These are phyloP conservation scores for Corydoras sp. DNA, from an alignment of 2,113 vertebrate genomes.

Conservation along the genomic window DNA sequence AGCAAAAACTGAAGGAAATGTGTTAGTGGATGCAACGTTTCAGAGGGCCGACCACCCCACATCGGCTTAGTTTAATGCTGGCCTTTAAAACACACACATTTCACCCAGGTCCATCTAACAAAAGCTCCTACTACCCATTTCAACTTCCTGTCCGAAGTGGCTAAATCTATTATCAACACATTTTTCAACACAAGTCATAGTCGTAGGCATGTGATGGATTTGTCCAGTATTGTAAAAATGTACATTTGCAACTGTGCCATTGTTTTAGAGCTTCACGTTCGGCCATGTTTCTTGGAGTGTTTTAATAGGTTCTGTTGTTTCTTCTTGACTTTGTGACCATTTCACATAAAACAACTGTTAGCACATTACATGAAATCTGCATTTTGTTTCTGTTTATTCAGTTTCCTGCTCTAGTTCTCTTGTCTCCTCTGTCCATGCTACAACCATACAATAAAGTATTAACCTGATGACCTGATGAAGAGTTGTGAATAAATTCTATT, in stretches of 20 bases:
- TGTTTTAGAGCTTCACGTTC: constrained; percentile 63
- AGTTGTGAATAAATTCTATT: constrained; percentile 25
- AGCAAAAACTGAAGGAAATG: not conserved
- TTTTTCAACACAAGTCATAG: constrained; percentile 64
- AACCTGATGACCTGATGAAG: constrained; percentile 69
- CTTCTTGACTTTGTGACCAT: constrained; percentile 71
- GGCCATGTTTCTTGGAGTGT: constrained; percentile 63
- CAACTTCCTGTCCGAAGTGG: constrained; percentile 16
- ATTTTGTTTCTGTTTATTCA: constrained; percentile 46
- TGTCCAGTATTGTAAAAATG: constrained; percentile 70
- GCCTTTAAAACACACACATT: constrained; percentile 5
- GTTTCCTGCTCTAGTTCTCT: constrained; percentile 40
- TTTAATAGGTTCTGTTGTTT: constrained; percentile 63
- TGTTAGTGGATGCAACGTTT: not conserved
- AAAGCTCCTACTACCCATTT: not conserved
- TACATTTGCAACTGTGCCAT: constrained; percentile 70
- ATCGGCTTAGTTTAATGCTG: constrained; percentile 4
- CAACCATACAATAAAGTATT: constrained; percentile 81
- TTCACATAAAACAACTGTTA: constrained; percentile 71
- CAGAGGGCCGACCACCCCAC: constrained; percentile 13
- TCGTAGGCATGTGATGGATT: constrained; percentile 66
- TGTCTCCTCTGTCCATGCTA: constrained; percentile 68
- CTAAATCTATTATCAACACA: constrained; percentile 56
- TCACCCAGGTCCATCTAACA: constrained; percentile 12
- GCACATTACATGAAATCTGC: constrained; percentile 64